Base-by-base conservation (phyloP, 2,888 invertebrate species). In the Synanthedon tipuliformis region DNA sequence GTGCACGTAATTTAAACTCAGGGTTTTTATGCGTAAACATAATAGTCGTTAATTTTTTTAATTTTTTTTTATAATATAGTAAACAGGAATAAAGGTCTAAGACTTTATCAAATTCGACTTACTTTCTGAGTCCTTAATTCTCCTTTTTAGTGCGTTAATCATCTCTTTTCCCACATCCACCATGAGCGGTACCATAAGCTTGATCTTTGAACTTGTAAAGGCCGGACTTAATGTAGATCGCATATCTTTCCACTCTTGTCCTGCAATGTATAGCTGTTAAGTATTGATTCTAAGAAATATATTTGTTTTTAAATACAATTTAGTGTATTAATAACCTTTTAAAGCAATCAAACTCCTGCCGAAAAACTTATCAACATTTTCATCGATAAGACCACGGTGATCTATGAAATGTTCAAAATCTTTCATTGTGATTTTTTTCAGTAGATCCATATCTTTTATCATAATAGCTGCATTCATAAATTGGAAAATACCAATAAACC, bases 321-420 rank as follows among this genome's bases (percentile, higher is more conserved):
- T 4, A 45, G 3, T 10, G 1, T 10, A 16, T 49, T 16, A 5
- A 15, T 48, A 59, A 81, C 89, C 89, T 66, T 75, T 79, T 61
- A 90, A 67, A 2, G 75, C 66, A 48, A 89, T 73, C 2, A 90
- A 61, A 41, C 78, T 85, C 54, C 83, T 86, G 0, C 78, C 81
- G 61, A 90, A 89, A 0, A 90, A 59, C 0, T 84, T 78, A 50
- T 89, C 89, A 3, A 63, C 58, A 0, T 68, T 65, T 11, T 78
- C 77, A 5, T 71, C 67, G 3, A 81, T 62, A 1, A 79, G 40
- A 2, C 62, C 56, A 1, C 77, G 75, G 62, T 88, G 89, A 64
- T 90, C 87, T 0, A 76, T 55, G 59, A 90, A 90, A 58, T 88
- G 67, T 54, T 89, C 89, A 53, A 89, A 89, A 60, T 89, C 89